phyloP scores from a whole-genome alignment of 2,888 invertebrate genomes.

The Rhorus exstirpatorius region DNA sequence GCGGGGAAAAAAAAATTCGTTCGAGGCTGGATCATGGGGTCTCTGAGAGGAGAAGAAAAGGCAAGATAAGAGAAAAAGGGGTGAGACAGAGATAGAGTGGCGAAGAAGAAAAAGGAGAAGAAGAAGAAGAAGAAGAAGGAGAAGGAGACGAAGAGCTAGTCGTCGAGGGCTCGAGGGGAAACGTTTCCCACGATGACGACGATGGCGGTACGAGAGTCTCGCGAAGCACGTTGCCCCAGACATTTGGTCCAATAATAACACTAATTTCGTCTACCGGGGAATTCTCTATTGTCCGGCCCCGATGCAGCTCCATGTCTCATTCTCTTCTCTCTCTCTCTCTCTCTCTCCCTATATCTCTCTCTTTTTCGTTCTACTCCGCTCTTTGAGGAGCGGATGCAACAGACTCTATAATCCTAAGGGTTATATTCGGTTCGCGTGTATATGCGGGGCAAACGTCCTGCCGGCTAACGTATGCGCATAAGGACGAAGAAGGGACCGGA shows the following conservation, averaged over 20 bases:
- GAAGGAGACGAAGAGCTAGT: conserved; percentile 47
- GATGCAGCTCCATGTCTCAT: conserved; percentile 65
- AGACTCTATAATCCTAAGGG: conserved; percentile 70
- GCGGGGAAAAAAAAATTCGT: conserved; percentile 46
- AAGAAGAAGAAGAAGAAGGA: conserved; percentile 25
- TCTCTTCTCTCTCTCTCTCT: conserved; percentile 44
- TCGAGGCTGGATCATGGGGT: conserved; percentile 25
- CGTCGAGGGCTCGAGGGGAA: conserved; percentile 63
- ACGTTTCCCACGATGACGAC: conserved; percentile 80
- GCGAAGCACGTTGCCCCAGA: conserved; percentile 78
- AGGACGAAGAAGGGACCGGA: conserved; percentile 33
- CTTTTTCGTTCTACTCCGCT: conserved; percentile 46
- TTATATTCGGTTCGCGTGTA: conserved; percentile 61
- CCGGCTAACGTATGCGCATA: conserved; percentile 53
- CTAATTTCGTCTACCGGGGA: conserved; percentile 84
- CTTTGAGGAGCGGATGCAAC: conserved; percentile 67
- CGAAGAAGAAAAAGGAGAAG: conserved; percentile 12
- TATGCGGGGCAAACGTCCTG: conserved; percentile 60
- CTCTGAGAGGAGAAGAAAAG: conserved; percentile 34
- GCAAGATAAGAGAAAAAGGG: conserved; percentile 26
- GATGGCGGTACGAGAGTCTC: conserved; percentile 59
- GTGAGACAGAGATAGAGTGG: conserved; percentile 65
- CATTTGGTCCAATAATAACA: conserved; percentile 86
- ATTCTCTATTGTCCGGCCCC: conserved; percentile 82
- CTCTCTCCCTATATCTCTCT: conserved; percentile 29